phyloP scores from a whole-genome alignment of 2,888 invertebrate genomes.

The Salticus scenicus region DNA sequence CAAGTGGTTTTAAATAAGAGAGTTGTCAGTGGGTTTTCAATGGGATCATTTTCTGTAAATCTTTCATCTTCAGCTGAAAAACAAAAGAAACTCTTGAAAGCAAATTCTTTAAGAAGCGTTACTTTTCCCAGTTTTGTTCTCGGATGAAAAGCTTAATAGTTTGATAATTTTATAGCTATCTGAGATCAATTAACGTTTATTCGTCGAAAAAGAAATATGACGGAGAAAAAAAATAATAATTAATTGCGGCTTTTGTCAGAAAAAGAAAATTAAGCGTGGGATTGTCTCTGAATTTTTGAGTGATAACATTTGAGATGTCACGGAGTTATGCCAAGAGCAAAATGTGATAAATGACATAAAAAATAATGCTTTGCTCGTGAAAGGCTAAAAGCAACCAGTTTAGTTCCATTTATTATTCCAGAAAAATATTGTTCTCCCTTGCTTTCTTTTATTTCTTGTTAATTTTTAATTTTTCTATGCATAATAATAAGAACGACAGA shows the following conservation, averaged over 20 bases:
- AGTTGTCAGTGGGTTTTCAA: neutral
- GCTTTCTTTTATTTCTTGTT: neutral
- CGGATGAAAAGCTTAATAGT: neutral
- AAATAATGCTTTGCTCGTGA: neutral
- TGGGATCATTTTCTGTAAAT: neutral
- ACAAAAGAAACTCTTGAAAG: too few species aligned
- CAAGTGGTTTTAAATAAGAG: slow-evolving; percentile 4
- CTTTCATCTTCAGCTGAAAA: neutral
- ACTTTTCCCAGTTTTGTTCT: too few species aligned
- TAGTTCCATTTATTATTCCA: neutral
- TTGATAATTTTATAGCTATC: neutral
- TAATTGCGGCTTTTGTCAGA: neutral
- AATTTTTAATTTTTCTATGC: neutral
- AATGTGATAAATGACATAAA: neutral
- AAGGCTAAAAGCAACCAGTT: neutral
- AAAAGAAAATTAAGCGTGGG: neutral
- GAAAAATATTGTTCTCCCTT: neutral
- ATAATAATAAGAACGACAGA: too few species aligned
- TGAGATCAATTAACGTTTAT: neutral
- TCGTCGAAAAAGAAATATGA: neutral
- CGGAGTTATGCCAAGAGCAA: neutral
- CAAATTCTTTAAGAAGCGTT: too few species aligned
- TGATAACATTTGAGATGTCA: slow-evolving; percentile 4
- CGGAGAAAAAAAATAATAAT: neutral
- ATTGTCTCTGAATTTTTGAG: neutral